Evolutionary conservation across 2,797 vertebrate species (phyloP), one percentile per base, ranked within the genome.

Genomic region (Cossypha heuglini): DNA sequence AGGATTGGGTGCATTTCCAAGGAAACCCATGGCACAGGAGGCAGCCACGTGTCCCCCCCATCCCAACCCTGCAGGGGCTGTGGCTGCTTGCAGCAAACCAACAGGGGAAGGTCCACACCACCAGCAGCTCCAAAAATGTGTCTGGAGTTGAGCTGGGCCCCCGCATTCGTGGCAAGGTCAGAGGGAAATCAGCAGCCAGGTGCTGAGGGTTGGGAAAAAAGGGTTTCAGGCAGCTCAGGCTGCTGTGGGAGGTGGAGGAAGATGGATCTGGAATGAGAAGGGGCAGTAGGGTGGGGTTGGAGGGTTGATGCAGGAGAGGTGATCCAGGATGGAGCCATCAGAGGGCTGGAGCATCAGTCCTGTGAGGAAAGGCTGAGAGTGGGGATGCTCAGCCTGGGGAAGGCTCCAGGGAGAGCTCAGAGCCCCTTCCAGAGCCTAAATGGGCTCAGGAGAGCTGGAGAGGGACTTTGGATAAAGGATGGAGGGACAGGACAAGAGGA

Each of bases 201-300:
- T 25, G 18, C 1, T 13, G 52, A 49, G 43, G 21, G 45, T 20
- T 63, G 87, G 31, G 59, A 33, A 58, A 25, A 0, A 5, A 2
- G 3, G 0, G 1, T 15, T 89, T 28, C 16, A 54, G 61, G 21
- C 57, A 61, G 31, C 17, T 58, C 52, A 48, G 0, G 45, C 6
- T 37, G 10, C 0, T 16, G 55, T 22, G 43, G 43, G 67, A 51
- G 45, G 6, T 9, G 51, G 35, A 25, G 86, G 38, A 52, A 66
- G 38, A 14, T 42, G 35, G 54, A 33, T 28, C 5, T 58, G 20
- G 74, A 64, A 64, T 10, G 29, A 20, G 62, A 54, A 72, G 33
- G 59, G 45, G 37, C 8, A 21, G 9, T 2, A 5, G 31, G 37
- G 1, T 88, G 49, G 33, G 22, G 8, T 0, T 64, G 74, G 58